Percentiles rank a stretch among this genome's conserved stretches.
phyloP scores from a whole-genome alignment of 2,888 invertebrate genomes.

The Strigamia maritima region DNA sequence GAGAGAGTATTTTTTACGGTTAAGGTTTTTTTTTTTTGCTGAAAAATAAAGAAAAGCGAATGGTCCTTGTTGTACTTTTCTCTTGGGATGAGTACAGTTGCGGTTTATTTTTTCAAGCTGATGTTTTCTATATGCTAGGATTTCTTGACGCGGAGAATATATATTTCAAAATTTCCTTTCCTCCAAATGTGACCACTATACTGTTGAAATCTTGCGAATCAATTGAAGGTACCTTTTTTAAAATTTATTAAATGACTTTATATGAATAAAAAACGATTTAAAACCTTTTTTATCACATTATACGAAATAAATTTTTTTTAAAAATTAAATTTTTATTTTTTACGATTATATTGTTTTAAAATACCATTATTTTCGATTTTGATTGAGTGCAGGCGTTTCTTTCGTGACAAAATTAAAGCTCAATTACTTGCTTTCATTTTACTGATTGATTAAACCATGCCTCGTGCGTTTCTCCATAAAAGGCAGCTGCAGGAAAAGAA shows the following conservation, averaged over 20 bases:
- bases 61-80: not conserved
- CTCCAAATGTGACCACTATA: no score
- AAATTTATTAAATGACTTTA: not conserved
- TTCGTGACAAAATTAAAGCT: not conserved
- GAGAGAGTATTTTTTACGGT: no score
- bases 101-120: not conserved
- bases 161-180: not conserved
- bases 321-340: not conserved
- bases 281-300: no score
- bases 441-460: not conserved
- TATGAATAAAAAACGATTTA: not conserved
- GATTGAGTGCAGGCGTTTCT: not conserved
- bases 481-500: not conserved
- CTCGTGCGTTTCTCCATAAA: not conserved
- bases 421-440: not conserved
- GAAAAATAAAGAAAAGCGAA: no score
- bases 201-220: not conserved
- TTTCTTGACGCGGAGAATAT: not conserved
- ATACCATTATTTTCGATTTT: not conserved
- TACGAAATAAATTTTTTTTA: not conserved
- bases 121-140: not conserved
- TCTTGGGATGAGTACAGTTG: not conserved
- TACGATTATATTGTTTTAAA: not conserved
- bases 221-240: not conserved
- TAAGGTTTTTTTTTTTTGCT: no score